Evolutionary conservation across 92 coral and sea anemone species (phyloP).

Genomic region (Hydrozoanthus gracilis): DNA sequence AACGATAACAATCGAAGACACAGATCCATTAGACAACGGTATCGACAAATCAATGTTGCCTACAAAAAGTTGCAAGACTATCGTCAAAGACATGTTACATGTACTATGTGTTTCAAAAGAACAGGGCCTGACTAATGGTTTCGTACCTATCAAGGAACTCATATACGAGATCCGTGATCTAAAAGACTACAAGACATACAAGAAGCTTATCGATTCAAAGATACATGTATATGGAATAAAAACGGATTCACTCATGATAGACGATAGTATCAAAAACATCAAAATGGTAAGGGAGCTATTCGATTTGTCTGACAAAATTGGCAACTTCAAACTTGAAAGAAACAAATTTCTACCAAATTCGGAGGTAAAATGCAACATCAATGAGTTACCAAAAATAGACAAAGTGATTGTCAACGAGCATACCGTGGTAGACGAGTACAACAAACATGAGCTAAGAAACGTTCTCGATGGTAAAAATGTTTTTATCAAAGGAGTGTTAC

Average conservation of each 20-base stretch:
- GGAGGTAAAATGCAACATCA: background rate
- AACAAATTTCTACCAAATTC: background rate
- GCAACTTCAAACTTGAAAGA: slow-evolving; percentile 3
- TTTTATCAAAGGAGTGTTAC: background rate
- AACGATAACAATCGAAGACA: background rate
- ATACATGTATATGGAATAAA: too few species aligned
- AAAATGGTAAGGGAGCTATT: background rate
- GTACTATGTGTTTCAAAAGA: background rate
- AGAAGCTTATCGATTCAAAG: background rate
- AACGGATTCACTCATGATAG: slow-evolving; percentile 34
- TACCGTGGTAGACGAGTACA: background rate
- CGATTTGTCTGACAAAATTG: background rate
- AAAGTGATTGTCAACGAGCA: background rate
- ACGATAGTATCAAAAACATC: background rate
- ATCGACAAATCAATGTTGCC: too few species aligned
- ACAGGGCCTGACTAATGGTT: background rate
- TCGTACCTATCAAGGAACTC: slow-evolving; percentile 14
- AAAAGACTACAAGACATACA: background rate
- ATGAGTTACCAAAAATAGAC: background rate
- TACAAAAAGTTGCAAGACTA: too few species aligned
- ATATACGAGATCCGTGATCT: slow-evolving; percentile 13
- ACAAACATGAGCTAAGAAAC: slow-evolving; percentile 8
- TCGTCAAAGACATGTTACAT: slow-evolving; percentile 12
- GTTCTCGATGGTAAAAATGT: background rate
- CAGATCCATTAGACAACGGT: too few species aligned